Base-by-base conservation (phyloP, 2,113 vertebrate species). In the Cebidichthys violaceus region DNA sequence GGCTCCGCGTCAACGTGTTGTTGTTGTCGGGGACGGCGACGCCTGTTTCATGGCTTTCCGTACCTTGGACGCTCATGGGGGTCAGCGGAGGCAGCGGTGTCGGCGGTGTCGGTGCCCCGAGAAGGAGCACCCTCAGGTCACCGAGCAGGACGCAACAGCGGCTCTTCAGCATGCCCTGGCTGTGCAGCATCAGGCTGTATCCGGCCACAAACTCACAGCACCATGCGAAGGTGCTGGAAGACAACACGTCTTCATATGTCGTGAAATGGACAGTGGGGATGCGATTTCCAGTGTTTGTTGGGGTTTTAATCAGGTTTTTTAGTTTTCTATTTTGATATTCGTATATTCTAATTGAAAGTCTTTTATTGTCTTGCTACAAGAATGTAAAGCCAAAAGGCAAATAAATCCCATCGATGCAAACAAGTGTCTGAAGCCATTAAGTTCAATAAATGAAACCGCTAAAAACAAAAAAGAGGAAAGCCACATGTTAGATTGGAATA, bases 101-200 rank as follows among this genome's bases (percentile, higher is more conserved):
- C 80, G 92, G 91, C 69, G 96, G 94, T 55, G 95, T 94, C 88
- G 96, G 96, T 92, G 97, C 96, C 96, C 97, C 95, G 93, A 98
- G 95, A 77, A 98, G 95, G 91, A 98, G 96, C 96, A 97, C 95
- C 96, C 98, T 97, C 95, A 99, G 96, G 96, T 99, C 97, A 96
- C 97, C 96, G 94, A 99, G 97, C 93, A 99, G 94, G 95, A 97
- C 96, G 94, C 97, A 98, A 89, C 97, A 99, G 95, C 97, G 97
- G 96, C 97, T 97, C 95, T 98, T 99, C 96, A 99, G 96, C 95
- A 98, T 96, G 89, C 96, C 96, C 95, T 95, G 96, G 92, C 96
- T 94, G 95, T 94, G 96, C 95, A 96, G 96, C 96, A 97, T 98
- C 94, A 94, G 95, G 94, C 95, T 95, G 86, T 92, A 64, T 82